Evolutionary conservation across 2,888 invertebrate genomes (phyloP).

Genomic region (Chalcis sispes): DNA sequence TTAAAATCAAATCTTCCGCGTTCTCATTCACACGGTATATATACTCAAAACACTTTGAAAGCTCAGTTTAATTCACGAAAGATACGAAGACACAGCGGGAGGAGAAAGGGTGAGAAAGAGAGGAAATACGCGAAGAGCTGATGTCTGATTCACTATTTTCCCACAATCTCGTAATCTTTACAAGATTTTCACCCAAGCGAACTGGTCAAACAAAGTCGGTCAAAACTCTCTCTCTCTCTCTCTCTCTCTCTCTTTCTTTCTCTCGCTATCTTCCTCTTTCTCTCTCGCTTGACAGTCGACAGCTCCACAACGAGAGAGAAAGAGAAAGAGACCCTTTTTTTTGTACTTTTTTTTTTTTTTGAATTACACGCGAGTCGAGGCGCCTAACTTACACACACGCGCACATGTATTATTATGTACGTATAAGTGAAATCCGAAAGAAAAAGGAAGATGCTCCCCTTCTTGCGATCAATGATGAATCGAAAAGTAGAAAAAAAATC

Average conservation of each 20-base stretch:
- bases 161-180: constrained; percentile 39
- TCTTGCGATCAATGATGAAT: constrained; percentile 21
- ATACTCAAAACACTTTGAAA: no score
- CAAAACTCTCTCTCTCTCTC: constrained; percentile 2
- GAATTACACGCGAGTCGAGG: neutral
- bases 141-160: constrained; percentile 64
- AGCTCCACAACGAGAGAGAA: constrained; percentile 15
- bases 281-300: no score
- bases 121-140: neutral
- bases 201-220: constrained; percentile 44
- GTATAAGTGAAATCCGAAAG: no score
- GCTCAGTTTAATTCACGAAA: neutral
- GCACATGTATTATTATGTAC: neutral
- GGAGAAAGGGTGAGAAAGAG: neutral
- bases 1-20: neutral
- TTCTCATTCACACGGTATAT: neutral
- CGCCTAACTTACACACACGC: neutral
- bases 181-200: constrained; percentile 27
- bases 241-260: no score
- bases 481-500: constrained; percentile 11
- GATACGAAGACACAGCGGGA: neutral
- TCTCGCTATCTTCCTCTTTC: no score
- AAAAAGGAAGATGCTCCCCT: neutral
- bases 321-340: constrained; percentile 37
- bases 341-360: constrained; percentile 34